A percentile compares a stretch with the other conserved stretches of the same genome.
phyloP scores from a whole-genome alignment of 2,888 invertebrate genomes.

The Deilephila porcellus region DNA sequence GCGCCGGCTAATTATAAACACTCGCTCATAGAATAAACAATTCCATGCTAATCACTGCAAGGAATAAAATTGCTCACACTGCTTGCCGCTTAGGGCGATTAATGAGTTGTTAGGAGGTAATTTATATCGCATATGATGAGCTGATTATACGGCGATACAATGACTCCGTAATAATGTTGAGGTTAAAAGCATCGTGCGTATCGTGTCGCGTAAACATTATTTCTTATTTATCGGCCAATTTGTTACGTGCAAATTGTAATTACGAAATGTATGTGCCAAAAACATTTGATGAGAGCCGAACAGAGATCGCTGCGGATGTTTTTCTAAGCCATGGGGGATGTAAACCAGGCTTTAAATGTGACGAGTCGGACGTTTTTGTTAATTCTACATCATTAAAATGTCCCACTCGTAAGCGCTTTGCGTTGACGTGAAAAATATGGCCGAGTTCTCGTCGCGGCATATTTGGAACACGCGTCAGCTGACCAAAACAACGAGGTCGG shows the following conservation, averaged over 20 bases:
- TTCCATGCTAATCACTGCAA: constrained; percentile 64
- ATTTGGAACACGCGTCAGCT: constrained; percentile 75
- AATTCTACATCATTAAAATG: constrained; percentile 33
- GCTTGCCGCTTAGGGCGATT: constrained; percentile 47
- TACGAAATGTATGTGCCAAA: constrained; percentile 14
- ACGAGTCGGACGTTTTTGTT: background rate
- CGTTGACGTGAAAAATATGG: constrained; percentile 58
- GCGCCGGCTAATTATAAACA: constrained; percentile 76
- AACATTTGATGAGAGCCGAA: background rate
- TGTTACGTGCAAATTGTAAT: background rate
- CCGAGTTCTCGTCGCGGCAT: constrained; percentile 54
- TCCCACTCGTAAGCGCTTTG: constrained; percentile 40
- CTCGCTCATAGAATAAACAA: constrained; percentile 63
- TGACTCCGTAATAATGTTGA: constrained; percentile 49
- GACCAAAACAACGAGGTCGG: constrained; percentile 73
- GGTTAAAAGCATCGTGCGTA: constrained; percentile 46
- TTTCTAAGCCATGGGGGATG: background rate
- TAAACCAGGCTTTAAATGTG: constrained; percentile 10
- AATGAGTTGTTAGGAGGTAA: constrained; percentile 55
- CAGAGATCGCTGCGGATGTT: constrained; percentile 1
- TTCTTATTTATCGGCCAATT: constrained; percentile 4
- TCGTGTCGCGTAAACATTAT: constrained; percentile 11
- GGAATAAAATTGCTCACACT: constrained; percentile 62
- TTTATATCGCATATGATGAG: constrained; percentile 56
- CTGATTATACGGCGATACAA: constrained; percentile 57